Evolutionary conservation across 2,888 invertebrate genomes (phyloP).

Genomic region (Ernsta delagoae): DNA sequence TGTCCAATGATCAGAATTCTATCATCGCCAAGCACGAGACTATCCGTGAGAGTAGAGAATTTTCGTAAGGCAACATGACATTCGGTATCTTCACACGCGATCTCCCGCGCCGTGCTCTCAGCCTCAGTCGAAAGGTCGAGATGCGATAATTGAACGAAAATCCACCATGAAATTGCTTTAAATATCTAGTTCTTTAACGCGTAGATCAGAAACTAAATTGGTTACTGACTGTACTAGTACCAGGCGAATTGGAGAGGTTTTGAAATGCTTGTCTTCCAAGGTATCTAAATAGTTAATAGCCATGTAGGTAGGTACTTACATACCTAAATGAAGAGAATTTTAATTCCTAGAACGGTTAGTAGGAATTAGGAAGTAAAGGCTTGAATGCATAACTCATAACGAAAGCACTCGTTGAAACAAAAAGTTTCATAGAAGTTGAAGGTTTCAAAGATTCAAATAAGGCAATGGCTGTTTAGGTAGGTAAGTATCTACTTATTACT

Average conservation of each 20-base stretch:
- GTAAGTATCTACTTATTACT: not conserved
- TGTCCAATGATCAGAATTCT: not conserved
- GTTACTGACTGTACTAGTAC: not conserved
- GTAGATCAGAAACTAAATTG: not conserved
- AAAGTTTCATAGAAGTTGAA: no score
- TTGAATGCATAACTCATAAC: no score
- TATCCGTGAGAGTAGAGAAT: conserved; percentile 18
- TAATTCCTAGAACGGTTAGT: no score
- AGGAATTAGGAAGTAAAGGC: no score
- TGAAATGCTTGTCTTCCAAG: no score
- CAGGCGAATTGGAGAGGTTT: no score
- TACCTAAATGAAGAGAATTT: no score
- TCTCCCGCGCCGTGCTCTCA: conserved; percentile 20
- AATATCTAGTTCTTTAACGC: conserved; percentile 22
- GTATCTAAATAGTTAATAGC: no score
- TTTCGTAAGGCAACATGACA: conserved; percentile 31
- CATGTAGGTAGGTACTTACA: no score
- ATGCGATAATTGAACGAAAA: conserved; percentile 36
- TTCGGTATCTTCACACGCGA: conserved; percentile 35
- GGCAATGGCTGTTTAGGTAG: not conserved
- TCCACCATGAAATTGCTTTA: conserved; percentile 36
- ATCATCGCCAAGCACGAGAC: not conserved
- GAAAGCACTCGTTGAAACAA: no score
- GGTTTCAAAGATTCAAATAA: no score
- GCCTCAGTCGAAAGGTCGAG: conserved; percentile 28